Evolutionary conservation across 2,113 vertebrate genomes (phyloP).

Genomic region (Amia ocellicauda): DNA sequence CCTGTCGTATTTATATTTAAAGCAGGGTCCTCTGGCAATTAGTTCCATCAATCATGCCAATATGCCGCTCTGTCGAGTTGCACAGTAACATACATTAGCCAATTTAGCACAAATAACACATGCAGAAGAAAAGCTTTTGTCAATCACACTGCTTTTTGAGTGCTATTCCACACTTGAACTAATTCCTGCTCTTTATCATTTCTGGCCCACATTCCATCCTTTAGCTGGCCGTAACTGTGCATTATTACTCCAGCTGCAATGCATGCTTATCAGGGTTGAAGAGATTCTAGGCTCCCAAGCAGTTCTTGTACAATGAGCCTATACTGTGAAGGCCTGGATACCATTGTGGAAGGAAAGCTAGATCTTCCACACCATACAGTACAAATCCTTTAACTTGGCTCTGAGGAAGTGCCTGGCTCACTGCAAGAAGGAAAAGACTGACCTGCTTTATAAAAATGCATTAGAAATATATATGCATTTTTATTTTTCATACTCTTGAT

Average conservation of each 20-base stretch:
- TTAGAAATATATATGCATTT: too few species aligned
- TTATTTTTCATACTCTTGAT: too few species aligned
- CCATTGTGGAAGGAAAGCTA: too few species aligned
- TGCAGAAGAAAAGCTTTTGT: neutral
- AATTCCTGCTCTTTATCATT: neutral
- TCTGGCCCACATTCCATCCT: neutral
- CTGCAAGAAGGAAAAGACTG: neutral
- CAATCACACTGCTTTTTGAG: neutral
- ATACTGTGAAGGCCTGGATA: neutral
- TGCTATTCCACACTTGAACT: neutral
- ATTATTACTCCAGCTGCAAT: neutral
- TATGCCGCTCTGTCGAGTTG: conserved; percentile 23
- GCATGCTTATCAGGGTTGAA: neutral
- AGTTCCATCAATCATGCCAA: conserved; percentile 42
- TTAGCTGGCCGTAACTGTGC: neutral
- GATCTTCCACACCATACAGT: neutral
- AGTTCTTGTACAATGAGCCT: neutral
- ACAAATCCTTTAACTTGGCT: neutral
- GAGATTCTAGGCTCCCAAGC: neutral
- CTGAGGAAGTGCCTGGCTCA: neutral
- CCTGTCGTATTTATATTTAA: conserved; percentile 25
- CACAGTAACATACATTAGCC: conserved; percentile 9
- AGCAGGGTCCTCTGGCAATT: conserved; percentile 36
- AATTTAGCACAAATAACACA: conserved; percentile 25
- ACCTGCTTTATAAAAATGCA: neutral